Base-by-base conservation (phyloP, 2,113 vertebrate genomes). In the Xerus inauris region DNA sequence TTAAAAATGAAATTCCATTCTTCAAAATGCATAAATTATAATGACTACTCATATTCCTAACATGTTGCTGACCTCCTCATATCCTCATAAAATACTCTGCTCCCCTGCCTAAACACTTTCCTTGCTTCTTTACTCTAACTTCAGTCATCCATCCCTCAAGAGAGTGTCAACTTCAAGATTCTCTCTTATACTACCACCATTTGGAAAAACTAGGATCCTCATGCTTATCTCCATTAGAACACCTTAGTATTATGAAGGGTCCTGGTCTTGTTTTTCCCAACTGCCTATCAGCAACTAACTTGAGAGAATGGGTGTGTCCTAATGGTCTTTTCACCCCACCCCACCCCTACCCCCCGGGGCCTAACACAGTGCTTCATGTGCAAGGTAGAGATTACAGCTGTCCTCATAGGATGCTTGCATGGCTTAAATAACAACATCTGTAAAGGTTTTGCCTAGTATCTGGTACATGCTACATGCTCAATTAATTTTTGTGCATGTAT, bases 1-100 rank as follows among this genome's bases (percentile, higher is more conserved):
- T 88, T 90, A 76, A 95, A 94, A 86, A 82, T 73, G 32, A 96
- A 95, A 84, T 57, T 12, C 45, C 17, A n/a, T 73, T 94, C 67
- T 93, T 94, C 72, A 75, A 83, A 64, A 96, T 79, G 38, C 28
- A 16, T 54, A 86, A 92, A 88, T 75, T 67, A 76, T 13, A 85
- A 8, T 67, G 51, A 57, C 51, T 82, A 71, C 20, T 72, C 14
- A 89, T 45, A 26, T 8, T 93, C 24, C 28, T 54, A 73, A 73
- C 83, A 17, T 93, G 35, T 73, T 28, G 5, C 40, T 49, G n/a
- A 92, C 69, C 2, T 49, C 32, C 47, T 96, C 42, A 42, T 32
- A 64, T 49, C 42, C 73, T 83, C 6, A 73, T 79, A 47, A 75
- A 79, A 76, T 26, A 67, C 17, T 72, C 65, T 67, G 51, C 10